Percentiles rank a stretch among this genome's conserved stretches.
These are phyloP conservation scores for Dreissena rostriformis DNA, from an alignment of 1,140 invertebrate species.

Conservation along the genomic window DNA sequence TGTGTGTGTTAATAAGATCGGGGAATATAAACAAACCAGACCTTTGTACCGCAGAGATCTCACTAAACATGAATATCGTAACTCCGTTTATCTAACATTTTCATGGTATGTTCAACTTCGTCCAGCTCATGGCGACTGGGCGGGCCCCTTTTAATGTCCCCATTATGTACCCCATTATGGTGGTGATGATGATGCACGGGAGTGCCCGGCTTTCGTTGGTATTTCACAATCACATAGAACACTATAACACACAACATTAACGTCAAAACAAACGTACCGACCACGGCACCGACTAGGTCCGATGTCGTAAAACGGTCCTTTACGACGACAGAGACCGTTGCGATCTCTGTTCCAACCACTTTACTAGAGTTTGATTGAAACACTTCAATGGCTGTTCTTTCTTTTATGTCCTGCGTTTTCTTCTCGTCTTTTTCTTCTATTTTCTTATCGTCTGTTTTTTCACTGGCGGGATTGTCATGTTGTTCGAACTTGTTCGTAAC, in stretches of 20 bases:
- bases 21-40: too few relatives aligned
- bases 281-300: conserved; percentile 77
- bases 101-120: conserved; percentile 53
- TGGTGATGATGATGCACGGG: conserved; percentile 13
- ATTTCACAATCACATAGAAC: conserved; percentile 74
- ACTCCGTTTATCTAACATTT: conserved; percentile 48
- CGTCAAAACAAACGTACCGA: conserved; percentile 79
- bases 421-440: conserved; percentile 5
- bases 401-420: background rate
- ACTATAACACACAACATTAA: conserved; percentile 75
- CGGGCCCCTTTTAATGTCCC: conserved; percentile 34
- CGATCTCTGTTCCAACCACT: conserved; percentile 41
- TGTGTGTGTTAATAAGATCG: too few relatives aligned
- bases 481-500: conserved; percentile 26
- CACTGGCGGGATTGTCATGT: conserved; percentile 33
- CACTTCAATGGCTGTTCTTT: conserved; percentile 16
- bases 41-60: background rate
- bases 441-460: conserved; percentile 36
- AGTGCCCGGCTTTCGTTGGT: conserved; percentile 50
- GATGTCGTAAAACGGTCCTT: conserved; percentile 69
- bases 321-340: conserved; percentile 12
- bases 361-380: conserved; percentile 45
- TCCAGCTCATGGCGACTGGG: conserved; percentile 49
- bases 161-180: conserved; percentile 32
- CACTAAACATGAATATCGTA: conserved; percentile 49